These are phyloP conservation scores for Pantherophis alleghaniensis DNA, from an alignment of 2,797 vertebrate genomes.

Conservation along the genomic window DNA sequence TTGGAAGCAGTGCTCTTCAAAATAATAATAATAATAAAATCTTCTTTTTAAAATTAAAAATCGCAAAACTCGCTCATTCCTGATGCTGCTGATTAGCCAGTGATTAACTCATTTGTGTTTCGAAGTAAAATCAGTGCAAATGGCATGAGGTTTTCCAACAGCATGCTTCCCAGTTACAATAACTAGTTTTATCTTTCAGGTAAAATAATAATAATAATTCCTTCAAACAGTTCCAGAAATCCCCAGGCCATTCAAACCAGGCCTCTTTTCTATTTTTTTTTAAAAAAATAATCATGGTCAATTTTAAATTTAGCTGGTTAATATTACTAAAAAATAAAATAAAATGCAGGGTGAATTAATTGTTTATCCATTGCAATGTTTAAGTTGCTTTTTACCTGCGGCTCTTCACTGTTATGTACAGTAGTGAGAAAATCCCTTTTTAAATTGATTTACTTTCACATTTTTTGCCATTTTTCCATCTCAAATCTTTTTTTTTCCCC, in stretches of 20 bases:
- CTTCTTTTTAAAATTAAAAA: background rate
- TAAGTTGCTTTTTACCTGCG: background rate
- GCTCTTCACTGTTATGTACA: background rate
- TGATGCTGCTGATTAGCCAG: background rate
- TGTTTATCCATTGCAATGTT: background rate
- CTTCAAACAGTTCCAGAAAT: background rate
- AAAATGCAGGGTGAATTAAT: background rate
- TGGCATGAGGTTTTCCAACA: background rate
- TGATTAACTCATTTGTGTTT: background rate
- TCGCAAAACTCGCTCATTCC: background rate
- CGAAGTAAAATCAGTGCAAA: background rate
- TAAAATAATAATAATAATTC: no score
- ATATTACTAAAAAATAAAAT: background rate
- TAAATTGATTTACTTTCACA: background rate
- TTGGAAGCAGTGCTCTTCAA: background rate
- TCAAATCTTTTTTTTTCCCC: background rate
- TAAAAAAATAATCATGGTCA: no score
- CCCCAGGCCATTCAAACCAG: background rate
- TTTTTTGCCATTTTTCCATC: background rate
- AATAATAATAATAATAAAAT: background rate
- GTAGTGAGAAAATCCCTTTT: background rate
- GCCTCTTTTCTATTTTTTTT: background rate
- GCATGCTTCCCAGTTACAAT: background rate
- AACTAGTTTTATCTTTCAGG: background rate
- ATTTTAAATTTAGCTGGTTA: background rate